Base-by-base conservation (phyloP, 35 echinoderm and acorn worm species). In the Anneissia japonica region DNA sequence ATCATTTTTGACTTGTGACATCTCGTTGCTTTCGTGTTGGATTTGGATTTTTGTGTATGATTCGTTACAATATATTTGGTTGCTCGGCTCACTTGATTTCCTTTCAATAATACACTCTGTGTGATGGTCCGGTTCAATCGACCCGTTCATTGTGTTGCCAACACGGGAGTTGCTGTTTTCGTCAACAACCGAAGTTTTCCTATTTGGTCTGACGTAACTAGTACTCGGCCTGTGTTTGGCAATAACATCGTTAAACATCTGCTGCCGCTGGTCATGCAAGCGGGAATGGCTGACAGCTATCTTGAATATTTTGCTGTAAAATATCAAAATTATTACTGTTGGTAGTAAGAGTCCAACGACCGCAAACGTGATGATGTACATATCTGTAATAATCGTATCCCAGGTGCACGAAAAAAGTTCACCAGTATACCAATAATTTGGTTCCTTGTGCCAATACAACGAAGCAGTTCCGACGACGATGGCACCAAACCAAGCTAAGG, bases 401-500 rank as follows among this genome's bases (percentile, higher is more conserved):
- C n/a, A 83, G 31, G 46, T 93, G 39, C 87, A 29, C 0, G 72
- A 64, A 78, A 75, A 87, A 33, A 39, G 89, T 76, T 77, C 75
- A 35, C 30, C 32, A 29, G 19, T 46, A 28, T 74, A 79, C 36
- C 39, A 40, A 31, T 90, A 72, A 36, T 83, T 90, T 19, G 79
- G 78, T 19, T 84, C 85, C 17, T 79, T 74, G 14, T 30, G 30
- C 35, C 89, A 72, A 26, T 85, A 38, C 23, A 97, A 41, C 37
- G 91, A 79, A n/a, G 89, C 55, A 36, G 90, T 64, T 17, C 88
- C 87, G 31, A 88, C 39, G 1, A 90, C 7, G 29, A 81, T 74
- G 35, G 87, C 82, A 11, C 88, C 30, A 30, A 78, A 33, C 94
- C 94, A 97, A 17, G 88, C 91, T 5, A 83, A 32, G 12, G 85